Conservation (phyloP, 2,113 vertebrate species). For the Psilopogon haemacephalus region DNA sequence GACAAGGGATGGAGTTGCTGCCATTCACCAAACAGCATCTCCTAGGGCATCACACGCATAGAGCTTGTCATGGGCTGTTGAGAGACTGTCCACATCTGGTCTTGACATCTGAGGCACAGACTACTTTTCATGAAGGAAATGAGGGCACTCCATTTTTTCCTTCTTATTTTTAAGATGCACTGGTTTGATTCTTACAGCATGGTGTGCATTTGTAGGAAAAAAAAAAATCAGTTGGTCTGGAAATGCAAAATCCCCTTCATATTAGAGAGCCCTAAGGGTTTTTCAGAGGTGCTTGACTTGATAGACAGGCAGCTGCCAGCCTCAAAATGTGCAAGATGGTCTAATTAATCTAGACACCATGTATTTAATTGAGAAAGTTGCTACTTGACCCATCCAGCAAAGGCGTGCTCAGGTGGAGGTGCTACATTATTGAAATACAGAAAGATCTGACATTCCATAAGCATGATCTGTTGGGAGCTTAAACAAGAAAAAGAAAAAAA, state of each 20-base stretch:
- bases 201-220: not conserved
- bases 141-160: not conserved
- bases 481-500: slow-evolving; percentile 26
- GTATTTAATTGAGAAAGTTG: slow-evolving; percentile 2
- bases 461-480: slow-evolving; percentile 8
- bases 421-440: not conserved
- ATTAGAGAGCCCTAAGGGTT: not conserved
- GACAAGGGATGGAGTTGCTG: not conserved
- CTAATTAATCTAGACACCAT: not conserved
- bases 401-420: not conserved
- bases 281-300: not conserved
- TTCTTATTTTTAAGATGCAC: not conserved
- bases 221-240: not conserved
- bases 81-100: not conserved
- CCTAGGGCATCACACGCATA: rapidly evolving
- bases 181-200: not conserved
- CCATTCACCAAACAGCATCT: not conserved
- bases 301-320: not conserved
- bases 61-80: not conserved
- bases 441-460: slow-evolving; percentile 10
- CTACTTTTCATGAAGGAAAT: not conserved
- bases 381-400: slow-evolving; percentile 35
- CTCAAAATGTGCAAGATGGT: not conserved
- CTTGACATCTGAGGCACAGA: no score
- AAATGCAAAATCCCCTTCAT: slow-evolving; percentile 2